Evolutionary conservation across 2,113 vertebrate genomes (phyloP).

Genomic region (Patagioenas fasciata): DNA sequence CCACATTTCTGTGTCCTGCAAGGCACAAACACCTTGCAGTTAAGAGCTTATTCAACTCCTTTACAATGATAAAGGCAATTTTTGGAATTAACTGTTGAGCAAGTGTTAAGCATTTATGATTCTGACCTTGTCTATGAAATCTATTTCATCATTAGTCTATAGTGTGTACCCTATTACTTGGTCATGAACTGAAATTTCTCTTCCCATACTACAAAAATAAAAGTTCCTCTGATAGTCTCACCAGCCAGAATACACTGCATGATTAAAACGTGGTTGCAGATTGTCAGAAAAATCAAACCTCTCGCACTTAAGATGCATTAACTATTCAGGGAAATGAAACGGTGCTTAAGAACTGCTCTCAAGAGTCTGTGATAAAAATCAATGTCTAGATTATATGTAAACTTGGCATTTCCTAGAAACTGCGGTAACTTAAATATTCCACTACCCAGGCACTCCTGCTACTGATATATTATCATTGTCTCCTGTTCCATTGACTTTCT

Average conservation of each 20-base stretch:
- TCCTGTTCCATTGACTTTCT: not conserved
- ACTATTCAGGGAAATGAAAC: not conserved
- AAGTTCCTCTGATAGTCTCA: not conserved
- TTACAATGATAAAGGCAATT: not conserved
- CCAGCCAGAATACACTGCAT: not conserved
- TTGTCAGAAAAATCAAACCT: conserved; percentile 24
- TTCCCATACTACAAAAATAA: not conserved
- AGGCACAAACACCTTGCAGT: not conserved
- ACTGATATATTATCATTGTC: not conserved
- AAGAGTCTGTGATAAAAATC: conserved; percentile 5
- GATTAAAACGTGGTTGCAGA: not conserved
- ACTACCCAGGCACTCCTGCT: not conserved
- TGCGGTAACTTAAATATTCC: not conserved
- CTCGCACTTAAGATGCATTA: conserved; percentile 1
- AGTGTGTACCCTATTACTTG: not conserved
- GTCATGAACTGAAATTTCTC: not conserved
- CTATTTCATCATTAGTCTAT: not conserved
- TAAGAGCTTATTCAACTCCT: not conserved
- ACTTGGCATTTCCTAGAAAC: not conserved
- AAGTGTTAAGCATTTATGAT: not conserved
- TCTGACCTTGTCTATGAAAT: not conserved
- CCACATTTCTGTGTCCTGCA: not conserved
- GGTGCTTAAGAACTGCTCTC: not conserved
- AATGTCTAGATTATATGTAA: conserved; percentile 22
- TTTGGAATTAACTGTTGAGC: not conserved